Evolutionary conservation across 2,113 vertebrate genomes (phyloP), one percentile per base, ranked within the genome.

Genomic region (Plestiodon gilberti): DNA sequence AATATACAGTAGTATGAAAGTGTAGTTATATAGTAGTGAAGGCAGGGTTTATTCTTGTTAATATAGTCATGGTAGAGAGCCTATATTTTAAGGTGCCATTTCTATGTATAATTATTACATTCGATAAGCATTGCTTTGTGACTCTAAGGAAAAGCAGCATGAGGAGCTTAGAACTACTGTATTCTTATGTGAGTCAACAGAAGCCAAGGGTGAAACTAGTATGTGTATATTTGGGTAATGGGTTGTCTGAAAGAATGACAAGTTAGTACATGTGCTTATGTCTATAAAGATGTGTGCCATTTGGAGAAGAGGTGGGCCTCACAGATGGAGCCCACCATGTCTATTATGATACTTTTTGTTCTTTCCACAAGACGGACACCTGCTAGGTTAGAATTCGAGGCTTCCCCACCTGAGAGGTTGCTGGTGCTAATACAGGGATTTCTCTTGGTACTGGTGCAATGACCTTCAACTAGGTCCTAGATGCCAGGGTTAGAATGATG

Each of bases 1-100:
- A 88, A 87, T 88, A 87, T 91, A 71, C 61, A 48, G 43, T 48
- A 5, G 8, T 77, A 87, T 87, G 88, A 77, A 89, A 88, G 14
- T 71, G 2, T 83, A 91, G 91, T 87, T 0, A 22, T 81, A 73
- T 23, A 38, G 48, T 65, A 1, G 38, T 25, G 33, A 62, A 15
- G 22, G 35, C 10, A 62, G 57, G n/a, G 22, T 79, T 79, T 40
- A 20, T 17, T 61, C 20, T 25, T 48, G n/a, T 61, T 79, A 76
- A 76, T 55, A 76, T 55, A 76, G 55, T 10, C 15, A 30, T 2
- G 52, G 43, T 55, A 30, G n/a, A 25, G 33, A 38, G 57, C 77
- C 18, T 57, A 57, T 52, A 6, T 57, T 48, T 77, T n/a, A 5
- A 77, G 52, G 22, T 25, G 38, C 38, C 23, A 55, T 8, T 48